phyloP scores from a whole-genome alignment of 2,888 invertebrate genomes.

The Torymus aiolomorphi region DNA sequence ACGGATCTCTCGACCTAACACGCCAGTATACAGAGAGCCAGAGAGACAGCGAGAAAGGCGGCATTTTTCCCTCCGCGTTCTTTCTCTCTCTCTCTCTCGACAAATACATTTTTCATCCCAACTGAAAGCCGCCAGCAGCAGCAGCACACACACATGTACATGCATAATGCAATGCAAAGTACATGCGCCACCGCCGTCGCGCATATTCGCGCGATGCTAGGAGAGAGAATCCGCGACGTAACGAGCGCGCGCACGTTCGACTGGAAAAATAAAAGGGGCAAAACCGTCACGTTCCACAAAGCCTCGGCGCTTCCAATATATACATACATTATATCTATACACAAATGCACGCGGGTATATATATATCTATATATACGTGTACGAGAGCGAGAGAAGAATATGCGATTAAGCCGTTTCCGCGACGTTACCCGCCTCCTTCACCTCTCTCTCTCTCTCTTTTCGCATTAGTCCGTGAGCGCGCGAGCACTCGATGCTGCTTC shows the following conservation, averaged over 20 bases:
- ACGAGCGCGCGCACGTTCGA: conserved; percentile 39
- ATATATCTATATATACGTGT: conserved; percentile 14
- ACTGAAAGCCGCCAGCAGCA: conserved; percentile 22
- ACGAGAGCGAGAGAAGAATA: conserved; percentile 36
- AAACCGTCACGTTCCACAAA: conserved; percentile 50
- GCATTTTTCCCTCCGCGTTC: conserved; percentile 21
- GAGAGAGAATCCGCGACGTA: conserved; percentile 31
- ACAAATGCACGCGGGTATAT: neutral
- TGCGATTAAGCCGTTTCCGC: conserved; percentile 54
- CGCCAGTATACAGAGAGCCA: too few relatives aligned
- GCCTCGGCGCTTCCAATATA: neutral
- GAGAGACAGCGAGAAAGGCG: neutral
- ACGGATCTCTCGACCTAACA: neutral
- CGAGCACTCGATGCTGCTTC: conserved; percentile 20
- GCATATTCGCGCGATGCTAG: conserved; percentile 4
- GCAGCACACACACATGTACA: conserved; percentile 21
- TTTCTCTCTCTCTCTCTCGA: neutral
- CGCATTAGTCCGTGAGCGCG: conserved; percentile 28
- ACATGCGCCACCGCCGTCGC: neutral
- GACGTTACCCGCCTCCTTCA: conserved; percentile 18
- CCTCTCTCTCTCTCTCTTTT: neutral
- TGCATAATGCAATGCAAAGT: conserved; percentile 53
- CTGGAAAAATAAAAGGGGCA: conserved; percentile 46
- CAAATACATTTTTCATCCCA: conserved; percentile 52
- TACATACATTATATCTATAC: conserved; percentile 7